phyloP scores from a whole-genome alignment of 1,140 invertebrate genomes.

The Heliconius congener region DNA sequence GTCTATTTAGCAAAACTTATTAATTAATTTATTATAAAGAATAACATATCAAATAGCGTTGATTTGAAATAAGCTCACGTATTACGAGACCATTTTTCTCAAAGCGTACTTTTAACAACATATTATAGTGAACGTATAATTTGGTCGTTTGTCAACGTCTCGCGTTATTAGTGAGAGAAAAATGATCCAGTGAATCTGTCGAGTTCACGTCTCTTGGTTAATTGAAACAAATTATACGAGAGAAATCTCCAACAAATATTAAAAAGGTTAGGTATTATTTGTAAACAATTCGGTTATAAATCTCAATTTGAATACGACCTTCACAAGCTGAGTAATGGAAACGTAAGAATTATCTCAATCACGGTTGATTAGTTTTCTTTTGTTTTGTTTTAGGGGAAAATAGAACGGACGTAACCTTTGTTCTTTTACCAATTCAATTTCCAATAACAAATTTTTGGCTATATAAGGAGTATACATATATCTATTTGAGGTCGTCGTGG shows the following conservation, averaged over 20 bases:
- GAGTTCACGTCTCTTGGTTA: constrained; percentile 63
- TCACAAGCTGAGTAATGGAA: constrained; percentile 5
- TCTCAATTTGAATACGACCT: constrained; percentile 26
- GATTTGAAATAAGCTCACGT: background rate
- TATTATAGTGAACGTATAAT: constrained; percentile 67
- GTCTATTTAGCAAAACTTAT: too few species aligned
- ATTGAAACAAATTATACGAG: constrained; percentile 71
- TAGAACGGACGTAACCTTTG: background rate
- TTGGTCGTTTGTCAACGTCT: constrained; percentile 71
- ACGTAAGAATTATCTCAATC: constrained; percentile 2
- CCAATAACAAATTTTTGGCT: background rate
- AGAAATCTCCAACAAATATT: constrained; percentile 51
- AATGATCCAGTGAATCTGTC: constrained; percentile 74
- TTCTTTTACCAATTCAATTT: background rate
- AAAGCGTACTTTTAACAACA: constrained; percentile 16
- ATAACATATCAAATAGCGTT: background rate
- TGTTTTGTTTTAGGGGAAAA: background rate
- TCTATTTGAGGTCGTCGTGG: too few species aligned
- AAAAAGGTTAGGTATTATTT: constrained; percentile 51
- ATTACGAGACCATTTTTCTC: background rate
- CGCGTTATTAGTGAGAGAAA: constrained; percentile 59
- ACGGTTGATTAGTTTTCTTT: constrained; percentile 9
- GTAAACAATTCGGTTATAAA: constrained; percentile 34
- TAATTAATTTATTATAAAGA: background rate
- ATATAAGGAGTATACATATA: background rate